phyloP scores from a whole-genome alignment of 2,797 vertebrate genomes.

The Thaleichthys pacificus region DNA sequence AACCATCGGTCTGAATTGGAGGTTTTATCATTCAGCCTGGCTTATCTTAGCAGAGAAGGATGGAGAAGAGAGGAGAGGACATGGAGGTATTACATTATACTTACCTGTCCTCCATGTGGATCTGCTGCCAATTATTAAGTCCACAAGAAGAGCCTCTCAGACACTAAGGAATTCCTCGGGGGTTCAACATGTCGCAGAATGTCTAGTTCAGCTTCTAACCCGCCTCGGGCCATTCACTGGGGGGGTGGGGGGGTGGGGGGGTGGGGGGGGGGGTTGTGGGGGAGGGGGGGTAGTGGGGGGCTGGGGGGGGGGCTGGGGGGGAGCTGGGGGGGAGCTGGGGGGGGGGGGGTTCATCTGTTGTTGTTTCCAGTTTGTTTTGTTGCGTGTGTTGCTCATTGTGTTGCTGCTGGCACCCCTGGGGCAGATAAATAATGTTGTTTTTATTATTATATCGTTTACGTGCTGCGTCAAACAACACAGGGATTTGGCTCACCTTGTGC shows the following conservation, averaged over 20 bases:
- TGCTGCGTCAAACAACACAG: not conserved
- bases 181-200: slow-evolving; percentile 47
- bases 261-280: no score
- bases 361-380: slow-evolving; percentile 16
- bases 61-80: not conserved
- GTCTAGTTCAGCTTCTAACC: no score
- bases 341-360: slow-evolving; percentile 25
- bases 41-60: no score
- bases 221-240: no score
- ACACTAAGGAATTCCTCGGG: slow-evolving; percentile 58
- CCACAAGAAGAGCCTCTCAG: slow-evolving; percentile 36
- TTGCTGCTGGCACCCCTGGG: not conserved
- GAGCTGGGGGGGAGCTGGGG: no score
- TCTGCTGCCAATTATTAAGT: slow-evolving; percentile 53
- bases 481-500: not conserved
- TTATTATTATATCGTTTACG: not conserved
- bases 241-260: no score
- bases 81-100: not conserved
- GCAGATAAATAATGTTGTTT: not conserved
- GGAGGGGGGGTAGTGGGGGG: not conserved
- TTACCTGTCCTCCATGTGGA: slow-evolving; percentile 32
- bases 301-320: no score
- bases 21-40: no score
- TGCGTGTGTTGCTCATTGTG: not conserved
- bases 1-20: no score